Evolutionary conservation across 2,113 vertebrate species (phyloP), one percentile per base, ranked within the genome.

Genomic region (Nasalis larvatus): DNA sequence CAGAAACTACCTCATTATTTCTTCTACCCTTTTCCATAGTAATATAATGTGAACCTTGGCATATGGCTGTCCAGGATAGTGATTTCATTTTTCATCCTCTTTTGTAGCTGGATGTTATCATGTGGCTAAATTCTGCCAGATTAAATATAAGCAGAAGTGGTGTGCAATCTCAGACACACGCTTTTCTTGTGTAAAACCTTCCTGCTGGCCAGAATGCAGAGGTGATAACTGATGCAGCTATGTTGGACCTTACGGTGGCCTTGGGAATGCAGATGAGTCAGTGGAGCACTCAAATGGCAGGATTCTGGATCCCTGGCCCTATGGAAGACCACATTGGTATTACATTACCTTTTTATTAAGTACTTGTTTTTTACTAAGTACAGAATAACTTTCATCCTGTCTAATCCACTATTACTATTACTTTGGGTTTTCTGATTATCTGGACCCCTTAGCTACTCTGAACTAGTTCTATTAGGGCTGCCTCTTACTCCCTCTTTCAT

Each of bases 371-470:
- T 76, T 37, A n/a, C 10, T n/a, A 63, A 93, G 37, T n/a, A 74
- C 35, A 95, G 40, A 95, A 96, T 66, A 92, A 96, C 77, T 85
- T 88, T 45, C 32, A 92, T 60, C 40, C 95, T 91, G 32, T 78
- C 47, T 94, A 91, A 95, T 60, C 32, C 78, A 69, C 81, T 97
- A 30, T 84, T 84, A 86, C 76, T 97, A 27, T 84, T 84, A 84
- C 84, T 97, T 89, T 20, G 21, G 27, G 37, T 89, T 96, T 96
- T 94, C 92, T 95, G 73, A 95, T 86, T 91, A 80, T 80, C 54
- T 32, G 63, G 25, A 91, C n/a, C 86, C 71, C 71, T 91, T 42
- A 95, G 71, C 69, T 97, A 80, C 74, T 77, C 81, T 74, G 69
- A 97, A 78, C 87, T 85, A 95, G 86, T 92, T 95, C 78, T 81